These are phyloP conservation scores for Notospermus geniculatus DNA, from an alignment of 1,140 invertebrate species.

Conservation along the genomic window DNA sequence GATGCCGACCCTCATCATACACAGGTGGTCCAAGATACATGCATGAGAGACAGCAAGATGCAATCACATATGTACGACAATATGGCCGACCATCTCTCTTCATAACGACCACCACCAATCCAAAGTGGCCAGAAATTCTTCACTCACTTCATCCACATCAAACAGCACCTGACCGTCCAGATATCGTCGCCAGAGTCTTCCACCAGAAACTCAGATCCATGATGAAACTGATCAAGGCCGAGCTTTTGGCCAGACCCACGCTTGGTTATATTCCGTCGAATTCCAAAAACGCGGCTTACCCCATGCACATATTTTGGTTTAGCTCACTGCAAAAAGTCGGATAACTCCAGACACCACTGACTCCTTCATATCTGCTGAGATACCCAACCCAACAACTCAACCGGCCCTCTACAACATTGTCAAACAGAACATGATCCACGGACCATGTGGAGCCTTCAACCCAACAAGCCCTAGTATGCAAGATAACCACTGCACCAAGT, in stretches of 20 bases:
- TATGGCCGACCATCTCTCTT: constrained; percentile 57
- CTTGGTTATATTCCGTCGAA: constrained; percentile 51
- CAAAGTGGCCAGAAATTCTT: constrained; percentile 57
- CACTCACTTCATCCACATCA: constrained; percentile 36
- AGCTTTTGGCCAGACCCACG: constrained; percentile 34
- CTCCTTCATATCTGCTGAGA: constrained; percentile 8
- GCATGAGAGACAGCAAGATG: constrained; percentile 58
- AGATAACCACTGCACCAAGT: constrained; percentile 6
- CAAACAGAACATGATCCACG: constrained; percentile 8
- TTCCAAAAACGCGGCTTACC: constrained; percentile 61
- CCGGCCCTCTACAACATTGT: background rate
- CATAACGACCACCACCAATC: constrained; percentile 60
- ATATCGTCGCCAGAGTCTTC: constrained; percentile 60
- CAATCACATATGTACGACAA: constrained; percentile 57
- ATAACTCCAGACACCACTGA: background rate
- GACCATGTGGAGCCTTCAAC: background rate
- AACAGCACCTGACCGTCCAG: constrained; percentile 47
- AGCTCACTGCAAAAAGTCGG: constrained; percentile 30
- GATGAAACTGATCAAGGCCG: background rate
- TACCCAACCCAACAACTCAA: constrained; percentile 3
- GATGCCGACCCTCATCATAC: constrained; percentile 37
- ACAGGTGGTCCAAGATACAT: constrained; percentile 51
- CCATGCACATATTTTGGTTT: constrained; percentile 60
- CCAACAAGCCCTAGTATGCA: background rate
- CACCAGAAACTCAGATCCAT: constrained; percentile 52